Percentiles rank a stretch among this genome's conserved stretches.
These are phyloP conservation scores for Oscheius sp. DNA, from an alignment of 2,888 invertebrate species.

Conservation along the genomic window DNA sequence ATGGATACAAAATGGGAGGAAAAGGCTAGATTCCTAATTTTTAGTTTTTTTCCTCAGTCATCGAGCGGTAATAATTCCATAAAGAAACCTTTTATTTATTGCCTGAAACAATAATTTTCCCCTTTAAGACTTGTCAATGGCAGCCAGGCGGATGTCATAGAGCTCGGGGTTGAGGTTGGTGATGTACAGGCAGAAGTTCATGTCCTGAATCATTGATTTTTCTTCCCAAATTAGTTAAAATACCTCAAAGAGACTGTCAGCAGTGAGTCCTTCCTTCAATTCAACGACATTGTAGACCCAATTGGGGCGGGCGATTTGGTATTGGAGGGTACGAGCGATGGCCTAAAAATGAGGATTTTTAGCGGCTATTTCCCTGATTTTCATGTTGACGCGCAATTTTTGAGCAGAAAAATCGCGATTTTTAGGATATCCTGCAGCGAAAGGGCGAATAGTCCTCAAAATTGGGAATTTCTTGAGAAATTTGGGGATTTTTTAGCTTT, in stretches of 20 bases:
- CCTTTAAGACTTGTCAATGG: conserved; percentile 40
- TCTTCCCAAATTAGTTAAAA: neutral
- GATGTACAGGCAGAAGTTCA: conserved; percentile 57
- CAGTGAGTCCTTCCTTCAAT: conserved; percentile 35
- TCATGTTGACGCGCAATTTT: too few species aligned
- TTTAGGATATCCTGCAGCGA: too few species aligned
- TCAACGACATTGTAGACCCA: conserved; percentile 52
- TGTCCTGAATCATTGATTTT: too few species aligned
- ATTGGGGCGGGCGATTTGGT: conserved; percentile 48
- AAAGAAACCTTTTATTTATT: neutral
- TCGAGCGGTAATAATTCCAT: too few species aligned
- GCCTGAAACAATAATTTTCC: too few species aligned
- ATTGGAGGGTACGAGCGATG: conserved; percentile 46
- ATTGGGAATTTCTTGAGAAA: too few species aligned
- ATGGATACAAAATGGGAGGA: neutral
- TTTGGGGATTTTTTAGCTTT: too few species aligned
- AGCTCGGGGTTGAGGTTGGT: conserved; percentile 37
- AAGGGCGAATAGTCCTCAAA: too few species aligned
- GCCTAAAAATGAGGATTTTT: conserved; percentile 32
- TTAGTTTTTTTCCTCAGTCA: neutral
- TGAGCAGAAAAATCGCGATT: too few species aligned
- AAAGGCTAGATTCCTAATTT: neutral
- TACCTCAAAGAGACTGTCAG: conserved; percentile 29
- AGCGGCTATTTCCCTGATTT: too few species aligned
- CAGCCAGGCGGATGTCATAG: conserved; percentile 49